A percentile compares a stretch with the other conserved stretches of the same genome.
phyloP scores from a whole-genome alignment of 2,888 invertebrate genomes.

The Philhelius pedissequus region DNA sequence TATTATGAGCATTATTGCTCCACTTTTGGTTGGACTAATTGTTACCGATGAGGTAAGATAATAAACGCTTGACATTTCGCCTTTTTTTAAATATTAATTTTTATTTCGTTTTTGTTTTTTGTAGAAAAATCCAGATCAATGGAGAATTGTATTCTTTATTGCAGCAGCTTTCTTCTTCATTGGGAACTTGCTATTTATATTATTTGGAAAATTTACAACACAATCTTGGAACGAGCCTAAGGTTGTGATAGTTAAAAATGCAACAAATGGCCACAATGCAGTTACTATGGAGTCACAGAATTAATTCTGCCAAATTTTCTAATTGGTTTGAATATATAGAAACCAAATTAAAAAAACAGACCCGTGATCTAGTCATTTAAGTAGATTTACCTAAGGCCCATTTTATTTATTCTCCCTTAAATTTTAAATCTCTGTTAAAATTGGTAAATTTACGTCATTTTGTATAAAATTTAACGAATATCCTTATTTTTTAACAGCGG shows the following conservation, averaged over 20 bases:
- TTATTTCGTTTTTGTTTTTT: conserved; percentile 66
- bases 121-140: conserved; percentile 82
- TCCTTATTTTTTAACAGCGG: no score
- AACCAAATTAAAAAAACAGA: neutral
- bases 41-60: conserved; percentile 83
- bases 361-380: conserved; percentile 21
- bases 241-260: neutral
- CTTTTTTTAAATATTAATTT: conserved; percentile 77
- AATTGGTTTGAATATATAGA: neutral
- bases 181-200: conserved; percentile 83
- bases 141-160: conserved; percentile 85
- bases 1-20: conserved; percentile 89
- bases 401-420: no score
- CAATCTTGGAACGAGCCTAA: conserved; percentile 82
- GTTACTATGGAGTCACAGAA: conserved; percentile 5
- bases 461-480: no score
- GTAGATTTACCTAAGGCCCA: neutral
- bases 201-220: conserved; percentile 82
- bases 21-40: conserved; percentile 85
- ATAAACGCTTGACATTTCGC: conserved; percentile 83
- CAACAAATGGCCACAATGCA: neutral
- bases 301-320: neutral
- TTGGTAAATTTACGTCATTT: no score
- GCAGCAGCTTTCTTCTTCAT: conserved; percentile 83
- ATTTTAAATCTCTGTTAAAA: no score